Evolutionary conservation across 2,797 vertebrate genomes (phyloP).

Genomic region (Alfaro cultratus): DNA sequence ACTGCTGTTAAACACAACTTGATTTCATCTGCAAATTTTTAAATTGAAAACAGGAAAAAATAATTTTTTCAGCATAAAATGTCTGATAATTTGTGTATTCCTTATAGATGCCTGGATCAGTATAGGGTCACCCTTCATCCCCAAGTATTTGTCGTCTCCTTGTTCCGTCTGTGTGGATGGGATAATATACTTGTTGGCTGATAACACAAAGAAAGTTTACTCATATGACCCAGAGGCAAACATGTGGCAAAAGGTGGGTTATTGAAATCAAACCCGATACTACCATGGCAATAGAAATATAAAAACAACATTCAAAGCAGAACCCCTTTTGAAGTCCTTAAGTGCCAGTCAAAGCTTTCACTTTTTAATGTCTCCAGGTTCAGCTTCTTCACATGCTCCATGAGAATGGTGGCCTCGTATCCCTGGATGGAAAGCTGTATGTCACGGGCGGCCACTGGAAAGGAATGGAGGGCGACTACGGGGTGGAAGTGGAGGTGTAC

Average conservation of each 20-base stretch:
- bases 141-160: constrained; percentile 95
- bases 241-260: constrained; percentile 94
- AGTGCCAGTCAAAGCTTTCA: background rate
- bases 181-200: constrained; percentile 92
- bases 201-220: constrained; percentile 97
- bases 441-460: constrained; percentile 96
- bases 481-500: constrained; percentile 94
- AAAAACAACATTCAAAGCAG: background rate
- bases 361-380: constrained; percentile 76
- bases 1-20: background rate
- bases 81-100: background rate
- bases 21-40: background rate
- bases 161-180: constrained; percentile 87
- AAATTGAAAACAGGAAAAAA: background rate
- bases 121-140: constrained; percentile 94
- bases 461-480: constrained; percentile 95
- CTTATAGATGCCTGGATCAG: constrained; percentile 88
- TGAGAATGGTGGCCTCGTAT: constrained; percentile 91
- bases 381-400: constrained; percentile 95
- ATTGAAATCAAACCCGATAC: constrained; percentile 4
- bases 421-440: constrained; percentile 84
- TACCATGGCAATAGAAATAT: background rate
- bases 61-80: background rate
- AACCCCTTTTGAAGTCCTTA: background rate
- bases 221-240: constrained; percentile 90